Percentiles rank a stretch among this genome's conserved stretches.
Conservation (phyloP, 2,888 invertebrate species). For the Glyphotaelius pellucidus region DNA sequence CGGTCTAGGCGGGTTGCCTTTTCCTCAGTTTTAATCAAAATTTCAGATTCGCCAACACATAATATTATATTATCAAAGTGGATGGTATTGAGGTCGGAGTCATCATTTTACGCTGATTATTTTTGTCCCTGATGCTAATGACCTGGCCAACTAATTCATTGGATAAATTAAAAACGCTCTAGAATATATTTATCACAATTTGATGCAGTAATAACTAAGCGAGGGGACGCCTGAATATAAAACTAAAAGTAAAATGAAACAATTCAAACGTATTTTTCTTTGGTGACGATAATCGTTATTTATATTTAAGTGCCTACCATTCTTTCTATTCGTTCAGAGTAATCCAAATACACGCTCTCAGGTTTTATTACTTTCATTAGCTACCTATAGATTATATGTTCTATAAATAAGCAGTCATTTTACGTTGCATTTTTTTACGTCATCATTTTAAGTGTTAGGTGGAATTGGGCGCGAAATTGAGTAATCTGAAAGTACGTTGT, state of each 20-base stretch:
- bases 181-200: conserved; percentile 6
- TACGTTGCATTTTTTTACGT: too few species aligned
- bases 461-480: too few species aligned
- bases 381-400: not conserved
- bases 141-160: conserved; percentile 27
- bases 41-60: conserved; percentile 35
- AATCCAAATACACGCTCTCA: not conserved
- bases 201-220: conserved; percentile 7
- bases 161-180: conserved; percentile 32
- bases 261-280: not conserved
- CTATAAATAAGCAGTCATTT: not conserved
- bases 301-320: not conserved
- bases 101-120: conserved; percentile 42
- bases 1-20: conserved; percentile 16
- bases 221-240: not conserved
- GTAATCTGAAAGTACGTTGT: too few species aligned
- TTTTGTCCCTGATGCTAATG: conserved; percentile 37
- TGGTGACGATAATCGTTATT: conserved; percentile 18
- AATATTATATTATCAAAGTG: conserved; percentile 28
- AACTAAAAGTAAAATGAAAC: conserved; percentile 12
- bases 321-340: not conserved
- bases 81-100: conserved; percentile 38
- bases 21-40: conserved; percentile 41
- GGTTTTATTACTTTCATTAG: not conserved
- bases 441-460: too few species aligned